These are phyloP conservation scores for Metalampra italica DNA, from an alignment of 2,888 invertebrate genomes.

Conservation along the genomic window DNA sequence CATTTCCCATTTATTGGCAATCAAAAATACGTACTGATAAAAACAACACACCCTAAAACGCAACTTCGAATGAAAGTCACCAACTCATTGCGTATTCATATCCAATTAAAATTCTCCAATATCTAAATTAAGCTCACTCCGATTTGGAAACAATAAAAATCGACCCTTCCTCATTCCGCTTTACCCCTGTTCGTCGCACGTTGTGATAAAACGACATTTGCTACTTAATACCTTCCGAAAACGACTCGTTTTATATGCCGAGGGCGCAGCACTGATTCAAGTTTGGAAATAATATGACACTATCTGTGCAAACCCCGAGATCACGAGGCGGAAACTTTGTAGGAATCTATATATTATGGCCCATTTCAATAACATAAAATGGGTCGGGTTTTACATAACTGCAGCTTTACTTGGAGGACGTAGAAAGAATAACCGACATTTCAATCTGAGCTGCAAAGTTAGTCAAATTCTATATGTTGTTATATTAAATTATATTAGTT, in stretches of 20 bases:
- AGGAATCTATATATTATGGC: too few relatives aligned
- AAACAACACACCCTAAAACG: background rate
- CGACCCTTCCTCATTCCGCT: background rate
- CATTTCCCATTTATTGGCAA: background rate
- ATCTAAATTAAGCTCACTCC: background rate
- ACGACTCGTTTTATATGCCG: too few relatives aligned
- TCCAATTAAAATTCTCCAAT: slow-evolving; percentile 5
- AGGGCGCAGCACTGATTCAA: too few relatives aligned
- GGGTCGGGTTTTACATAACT: background rate
- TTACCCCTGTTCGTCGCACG: too few relatives aligned
- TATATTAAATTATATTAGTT: too few relatives aligned
- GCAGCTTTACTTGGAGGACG: background rate
- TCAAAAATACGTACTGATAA: background rate
- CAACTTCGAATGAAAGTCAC: background rate
- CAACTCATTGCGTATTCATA: slow-evolving; percentile 4
- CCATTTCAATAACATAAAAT: background rate
- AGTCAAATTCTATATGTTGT: too few relatives aligned
- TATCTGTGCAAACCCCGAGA: too few relatives aligned
- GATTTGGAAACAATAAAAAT: background rate
- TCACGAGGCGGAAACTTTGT: too few relatives aligned
- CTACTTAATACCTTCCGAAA: too few relatives aligned
- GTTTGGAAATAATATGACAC: too few relatives aligned
- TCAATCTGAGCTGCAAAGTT: too few relatives aligned
- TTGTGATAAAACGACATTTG: too few relatives aligned
- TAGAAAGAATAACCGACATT: background rate